Conservation (phyloP, 2,113 vertebrate genomes). For the Jacana jacana region DNA sequence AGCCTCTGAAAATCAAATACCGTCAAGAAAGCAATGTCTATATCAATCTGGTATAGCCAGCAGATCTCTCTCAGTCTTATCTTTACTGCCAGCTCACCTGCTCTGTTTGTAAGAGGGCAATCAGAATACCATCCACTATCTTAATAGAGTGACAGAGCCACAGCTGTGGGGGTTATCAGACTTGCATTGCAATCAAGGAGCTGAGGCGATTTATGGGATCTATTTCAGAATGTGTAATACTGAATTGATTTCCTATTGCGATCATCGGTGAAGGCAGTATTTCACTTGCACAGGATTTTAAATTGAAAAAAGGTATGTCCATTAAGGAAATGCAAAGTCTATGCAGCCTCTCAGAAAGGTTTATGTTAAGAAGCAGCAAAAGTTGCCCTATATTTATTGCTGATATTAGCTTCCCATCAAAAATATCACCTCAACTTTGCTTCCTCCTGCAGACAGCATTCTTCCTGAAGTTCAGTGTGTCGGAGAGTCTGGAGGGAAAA, state of each 20-base stretch:
- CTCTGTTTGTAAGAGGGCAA: background rate
- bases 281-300: conserved; percentile 10
- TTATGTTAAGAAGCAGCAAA: background rate
- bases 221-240: background rate
- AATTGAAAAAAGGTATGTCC: conserved; percentile 31
- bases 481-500: background rate
- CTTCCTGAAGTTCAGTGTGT: background rate
- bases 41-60: background rate
- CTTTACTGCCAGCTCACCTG: background rate
- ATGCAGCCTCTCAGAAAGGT: background rate
- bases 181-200: background rate
- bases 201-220: conserved; percentile 1
- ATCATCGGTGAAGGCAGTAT: background rate
- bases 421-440: background rate
- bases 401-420: background rate
- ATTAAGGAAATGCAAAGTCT: background rate
- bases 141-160: background rate
- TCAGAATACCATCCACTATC: background rate
- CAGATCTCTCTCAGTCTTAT: background rate
- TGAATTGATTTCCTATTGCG: background rate
- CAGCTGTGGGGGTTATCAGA: background rate
- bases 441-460: background rate
- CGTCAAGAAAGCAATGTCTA: background rate
- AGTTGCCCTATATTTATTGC: background rate
- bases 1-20: conserved; percentile 24